A percentile compares a stretch with the other conserved stretches of the same genome.
Conservation (phyloP, 2,888 invertebrate species). For the Watsonalla binaria region DNA sequence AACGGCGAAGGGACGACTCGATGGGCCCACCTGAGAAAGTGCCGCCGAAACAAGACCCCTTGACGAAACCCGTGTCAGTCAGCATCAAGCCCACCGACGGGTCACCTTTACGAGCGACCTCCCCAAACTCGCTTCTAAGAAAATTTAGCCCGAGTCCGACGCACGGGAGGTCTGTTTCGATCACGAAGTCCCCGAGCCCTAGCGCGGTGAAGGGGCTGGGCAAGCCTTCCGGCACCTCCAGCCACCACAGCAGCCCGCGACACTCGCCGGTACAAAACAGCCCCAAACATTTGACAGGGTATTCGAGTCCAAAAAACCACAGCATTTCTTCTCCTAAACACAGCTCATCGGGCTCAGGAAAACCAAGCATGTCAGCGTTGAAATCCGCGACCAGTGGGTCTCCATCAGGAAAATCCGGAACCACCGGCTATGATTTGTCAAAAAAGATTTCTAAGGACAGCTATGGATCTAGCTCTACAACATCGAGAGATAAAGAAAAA, state of each 20-base stretch:
- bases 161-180: slow-evolving; percentile 80
- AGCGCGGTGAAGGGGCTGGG: slow-evolving; percentile 60
- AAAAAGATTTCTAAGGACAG: slow-evolving; percentile 77
- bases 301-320: slow-evolving; percentile 88
- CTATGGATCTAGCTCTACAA: slow-evolving; percentile 57
- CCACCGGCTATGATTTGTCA: slow-evolving; percentile 73
- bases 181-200: slow-evolving; percentile 80
- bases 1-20: slow-evolving; percentile 85
- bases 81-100: slow-evolving; percentile 84
- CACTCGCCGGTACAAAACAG: slow-evolving; percentile 88
- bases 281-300: slow-evolving; percentile 84
- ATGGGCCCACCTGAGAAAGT: slow-evolving; percentile 92
- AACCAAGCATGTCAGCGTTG: slow-evolving; percentile 92
- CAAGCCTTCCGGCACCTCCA: slow-evolving; percentile 71
- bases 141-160: slow-evolving; percentile 87
- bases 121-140: slow-evolving; percentile 82
- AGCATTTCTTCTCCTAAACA: slow-evolving; percentile 90
- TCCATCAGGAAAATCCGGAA: slow-evolving; percentile 80
- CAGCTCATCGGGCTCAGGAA: slow-evolving; percentile 85
- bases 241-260: slow-evolving; percentile 83
- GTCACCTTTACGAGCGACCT: slow-evolving; percentile 81
- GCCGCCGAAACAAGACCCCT: slow-evolving; percentile 84
- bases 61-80: slow-evolving; percentile 85
- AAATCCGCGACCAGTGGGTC: slow-evolving; percentile 87
- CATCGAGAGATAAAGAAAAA: slow-evolving; percentile 77